phyloP scores from a whole-genome alignment of 2,797 vertebrate species.

The Emydoidea blandingii region DNA sequence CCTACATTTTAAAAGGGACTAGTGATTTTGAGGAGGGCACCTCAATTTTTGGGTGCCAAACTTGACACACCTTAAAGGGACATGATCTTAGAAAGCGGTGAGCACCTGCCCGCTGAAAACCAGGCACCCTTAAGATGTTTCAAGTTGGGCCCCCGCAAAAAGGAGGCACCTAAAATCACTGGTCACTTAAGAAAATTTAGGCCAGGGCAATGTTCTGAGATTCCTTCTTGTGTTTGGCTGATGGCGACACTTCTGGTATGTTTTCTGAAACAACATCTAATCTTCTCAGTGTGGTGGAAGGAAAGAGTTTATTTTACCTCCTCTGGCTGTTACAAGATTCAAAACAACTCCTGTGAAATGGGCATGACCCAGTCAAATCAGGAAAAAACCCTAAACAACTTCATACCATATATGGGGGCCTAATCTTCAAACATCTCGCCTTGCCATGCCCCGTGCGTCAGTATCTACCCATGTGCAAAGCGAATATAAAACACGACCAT shows the following conservation, averaged over 20 bases:
- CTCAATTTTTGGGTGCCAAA: not conserved
- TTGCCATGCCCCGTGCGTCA: not conserved
- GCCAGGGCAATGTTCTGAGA: not conserved
- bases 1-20: not conserved
- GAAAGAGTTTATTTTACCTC: constrained; percentile 52
- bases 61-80: not conserved
- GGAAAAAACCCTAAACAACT: constrained; percentile 38
- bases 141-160: not conserved
- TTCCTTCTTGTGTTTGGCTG: constrained; percentile 14
- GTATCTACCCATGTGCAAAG: not conserved
- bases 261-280: constrained; percentile 55
- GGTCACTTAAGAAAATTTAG: not conserved
- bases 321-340: constrained; percentile 47
- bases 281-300: constrained; percentile 34
- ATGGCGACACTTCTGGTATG: constrained; percentile 13
- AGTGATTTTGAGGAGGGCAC: not conserved
- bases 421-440: not conserved
- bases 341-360: constrained; percentile 59
- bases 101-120: not conserved
- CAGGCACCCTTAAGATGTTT: not conserved
- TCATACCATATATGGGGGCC: not conserved
- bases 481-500: constrained; percentile 9
- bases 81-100: not conserved
- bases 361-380: constrained; percentile 32
- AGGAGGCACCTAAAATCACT: not conserved